These are phyloP conservation scores for Melanitta fusca DNA, from an alignment of 2,797 vertebrate species.

Conservation along the genomic window DNA sequence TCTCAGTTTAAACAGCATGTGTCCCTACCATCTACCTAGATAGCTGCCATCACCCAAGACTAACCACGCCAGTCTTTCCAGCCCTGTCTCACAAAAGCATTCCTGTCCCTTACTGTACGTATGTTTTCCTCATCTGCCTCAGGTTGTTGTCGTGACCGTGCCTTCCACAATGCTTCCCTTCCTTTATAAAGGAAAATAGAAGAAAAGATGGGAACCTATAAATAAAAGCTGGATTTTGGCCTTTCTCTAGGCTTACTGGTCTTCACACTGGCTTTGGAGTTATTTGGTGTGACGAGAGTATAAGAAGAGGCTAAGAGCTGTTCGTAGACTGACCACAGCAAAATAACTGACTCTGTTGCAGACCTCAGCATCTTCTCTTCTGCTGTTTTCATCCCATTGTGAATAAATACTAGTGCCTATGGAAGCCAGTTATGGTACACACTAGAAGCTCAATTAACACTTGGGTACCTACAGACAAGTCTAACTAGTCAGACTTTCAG, in stretches of 20 bases:
- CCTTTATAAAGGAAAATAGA: not conserved
- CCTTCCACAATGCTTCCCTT: not conserved
- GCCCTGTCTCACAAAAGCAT: not conserved
- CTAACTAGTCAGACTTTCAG: not conserved
- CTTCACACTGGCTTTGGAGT: not conserved
- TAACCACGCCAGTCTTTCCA: not conserved
- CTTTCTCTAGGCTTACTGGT: not conserved
- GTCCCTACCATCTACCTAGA: fast-evolving
- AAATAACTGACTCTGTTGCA: not conserved
- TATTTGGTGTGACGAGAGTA: too few species aligned
- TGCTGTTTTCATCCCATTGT: not conserved
- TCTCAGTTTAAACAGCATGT: not conserved
- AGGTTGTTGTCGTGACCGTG: not conserved
- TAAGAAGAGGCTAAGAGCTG: not conserved
- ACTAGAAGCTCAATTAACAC: not conserved
- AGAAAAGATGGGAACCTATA: not conserved
- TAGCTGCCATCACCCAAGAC: not conserved
- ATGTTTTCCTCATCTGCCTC: not conserved
- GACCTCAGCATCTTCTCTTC: not conserved
- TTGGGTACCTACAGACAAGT: fast-evolving
- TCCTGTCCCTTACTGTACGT: not conserved
- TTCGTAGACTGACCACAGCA: not conserved
- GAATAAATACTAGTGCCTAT: fast-evolving
- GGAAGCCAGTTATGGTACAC: fast-evolving
- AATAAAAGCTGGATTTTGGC: not conserved